Conservation (phyloP, 92 coral and sea anemone species). For the Epizoanthus fatuus region DNA sequence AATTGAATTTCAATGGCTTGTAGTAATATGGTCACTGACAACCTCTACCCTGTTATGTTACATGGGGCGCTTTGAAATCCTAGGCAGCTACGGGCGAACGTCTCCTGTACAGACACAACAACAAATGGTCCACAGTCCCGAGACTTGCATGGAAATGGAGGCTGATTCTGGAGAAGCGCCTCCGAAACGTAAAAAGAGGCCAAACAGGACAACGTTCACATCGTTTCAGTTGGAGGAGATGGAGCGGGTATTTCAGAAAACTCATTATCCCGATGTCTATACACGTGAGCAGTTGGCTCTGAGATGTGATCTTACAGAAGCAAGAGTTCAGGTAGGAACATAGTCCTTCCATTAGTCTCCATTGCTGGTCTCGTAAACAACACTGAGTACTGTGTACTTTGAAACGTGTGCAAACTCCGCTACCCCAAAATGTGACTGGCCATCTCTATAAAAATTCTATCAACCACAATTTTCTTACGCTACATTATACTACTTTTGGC, state of each 20-base stretch:
- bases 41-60: conserved; percentile 34
- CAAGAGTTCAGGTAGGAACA: conserved; percentile 93
- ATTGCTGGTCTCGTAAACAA: no score
- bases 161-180: conserved; percentile 81
- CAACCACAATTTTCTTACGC: background rate
- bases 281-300: conserved; percentile 98
- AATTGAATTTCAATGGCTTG: conserved; percentile 73
- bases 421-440: background rate
- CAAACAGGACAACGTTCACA: conserved; percentile 97
- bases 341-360: background rate
- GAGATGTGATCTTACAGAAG: conserved; percentile 98
- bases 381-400: no score
- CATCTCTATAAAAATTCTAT: background rate
- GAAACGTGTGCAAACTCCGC: background rate
- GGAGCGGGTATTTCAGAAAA: conserved; percentile 99
- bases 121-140: conserved; percentile 78
- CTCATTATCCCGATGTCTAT: conserved; percentile 99
- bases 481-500: background rate
- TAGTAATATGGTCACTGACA: conserved; percentile 39
- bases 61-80: conserved; percentile 38
- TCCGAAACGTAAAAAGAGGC: conserved; percentile 97
- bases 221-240: conserved; percentile 99
- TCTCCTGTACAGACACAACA: conserved; percentile 64
- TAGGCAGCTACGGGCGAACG: conserved; percentile 51
- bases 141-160: conserved; percentile 92